A percentile compares a stretch with the other conserved stretches of the same genome.
Evolutionary conservation across 1,140 invertebrate species (phyloP).

Genomic region (Ridgeia piscesae): DNA sequence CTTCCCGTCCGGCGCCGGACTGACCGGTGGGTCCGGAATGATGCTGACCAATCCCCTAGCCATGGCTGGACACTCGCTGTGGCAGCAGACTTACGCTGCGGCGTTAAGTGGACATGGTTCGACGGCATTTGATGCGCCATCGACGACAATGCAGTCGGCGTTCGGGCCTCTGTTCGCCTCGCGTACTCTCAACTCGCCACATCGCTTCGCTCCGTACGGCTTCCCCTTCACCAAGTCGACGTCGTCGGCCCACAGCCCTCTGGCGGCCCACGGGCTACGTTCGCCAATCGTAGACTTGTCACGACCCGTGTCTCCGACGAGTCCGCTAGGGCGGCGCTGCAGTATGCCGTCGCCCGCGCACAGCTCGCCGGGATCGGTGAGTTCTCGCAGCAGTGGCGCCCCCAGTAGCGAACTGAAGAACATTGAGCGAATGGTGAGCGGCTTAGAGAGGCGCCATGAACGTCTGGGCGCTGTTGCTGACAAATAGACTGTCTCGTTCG

Average conservation of each 20-base stretch:
- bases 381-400: conserved; percentile 12
- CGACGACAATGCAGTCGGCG: not conserved
- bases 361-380: conserved; percentile 28
- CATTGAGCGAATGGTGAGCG: conserved; percentile 96
- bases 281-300: conserved; percentile 20
- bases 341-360: conserved; percentile 29
- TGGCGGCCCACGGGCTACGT: conserved; percentile 36
- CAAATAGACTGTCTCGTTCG: not conserved
- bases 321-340: conserved; percentile 48
- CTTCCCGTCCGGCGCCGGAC: not conserved
- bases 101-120: not conserved
- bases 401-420: conserved; percentile 76
- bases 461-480: not conserved
- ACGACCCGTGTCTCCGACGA: conserved; percentile 13
- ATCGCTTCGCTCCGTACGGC: conserved; percentile 44
- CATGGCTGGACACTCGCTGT: conserved; percentile 6
- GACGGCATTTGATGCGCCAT: not conserved
- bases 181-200: conserved; percentile 65
- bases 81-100: conserved; percentile 15
- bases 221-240: conserved; percentile 63
- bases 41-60: not conserved
- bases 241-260: conserved; percentile 44
- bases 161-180: conserved; percentile 43
- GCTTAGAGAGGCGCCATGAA: conserved; percentile 67
- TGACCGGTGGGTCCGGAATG: not conserved